Percentiles rank a stretch among this genome's conserved stretches.
These are phyloP conservation scores for Lagopus muta DNA, from an alignment of 2,113 vertebrate species.

Conservation along the genomic window DNA sequence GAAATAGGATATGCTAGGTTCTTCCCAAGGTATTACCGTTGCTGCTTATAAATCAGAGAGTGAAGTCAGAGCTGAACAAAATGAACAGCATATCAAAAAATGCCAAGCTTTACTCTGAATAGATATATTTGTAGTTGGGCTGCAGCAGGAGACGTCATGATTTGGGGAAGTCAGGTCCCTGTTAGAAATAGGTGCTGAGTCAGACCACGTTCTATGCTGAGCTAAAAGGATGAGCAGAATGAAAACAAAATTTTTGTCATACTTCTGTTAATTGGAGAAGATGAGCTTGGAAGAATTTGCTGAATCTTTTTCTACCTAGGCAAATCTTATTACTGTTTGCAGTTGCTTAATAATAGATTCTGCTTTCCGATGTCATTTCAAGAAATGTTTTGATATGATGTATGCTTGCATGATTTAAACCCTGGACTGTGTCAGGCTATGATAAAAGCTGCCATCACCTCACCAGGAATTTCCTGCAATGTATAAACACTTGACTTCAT, in stretches of 20 bases:
- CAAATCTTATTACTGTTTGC: not conserved
- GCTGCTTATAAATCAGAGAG: not conserved
- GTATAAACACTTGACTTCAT: conserved; percentile 73
- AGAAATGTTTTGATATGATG: not conserved
- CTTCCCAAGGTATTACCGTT: not conserved
- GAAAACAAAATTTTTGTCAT: not conserved
- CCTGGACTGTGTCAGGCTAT: conserved; percentile 63
- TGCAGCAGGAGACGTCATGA: not conserved
- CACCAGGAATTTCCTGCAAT: conserved; percentile 75
- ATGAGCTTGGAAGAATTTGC: not conserved
- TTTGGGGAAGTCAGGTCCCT: not conserved
- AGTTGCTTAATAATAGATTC: not conserved
- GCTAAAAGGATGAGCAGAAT: conserved; percentile 4
- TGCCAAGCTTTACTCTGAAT: not conserved
- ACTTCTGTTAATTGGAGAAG: not conserved
- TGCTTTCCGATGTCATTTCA: not conserved
- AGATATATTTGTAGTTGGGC: not conserved
- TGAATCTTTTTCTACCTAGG: not conserved
- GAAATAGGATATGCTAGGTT: not conserved
- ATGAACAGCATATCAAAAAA: not conserved
- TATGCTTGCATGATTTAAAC: not conserved
- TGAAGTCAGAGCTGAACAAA: conserved; percentile 1
- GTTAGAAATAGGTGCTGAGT: not conserved
- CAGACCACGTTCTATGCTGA: conserved; percentile 7
- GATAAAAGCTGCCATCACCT: conserved; percentile 75